These are phyloP conservation scores for Drosophila incognita DNA, from an alignment of 2,888 invertebrate species.

Conservation along the genomic window DNA sequence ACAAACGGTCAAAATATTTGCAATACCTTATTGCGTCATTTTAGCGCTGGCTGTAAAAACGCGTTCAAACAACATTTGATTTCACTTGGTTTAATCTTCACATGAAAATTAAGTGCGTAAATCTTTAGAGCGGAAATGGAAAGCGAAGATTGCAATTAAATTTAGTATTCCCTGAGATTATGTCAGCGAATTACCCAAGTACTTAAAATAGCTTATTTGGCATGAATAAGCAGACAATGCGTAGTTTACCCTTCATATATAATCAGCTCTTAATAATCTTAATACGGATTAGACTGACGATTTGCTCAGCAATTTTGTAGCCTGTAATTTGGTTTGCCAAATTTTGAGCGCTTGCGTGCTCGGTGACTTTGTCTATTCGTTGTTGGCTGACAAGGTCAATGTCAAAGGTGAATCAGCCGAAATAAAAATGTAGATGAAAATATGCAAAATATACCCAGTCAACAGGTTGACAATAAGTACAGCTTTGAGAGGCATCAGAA, in stretches of 20 bases:
- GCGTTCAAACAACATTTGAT: not conserved
- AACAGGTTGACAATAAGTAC: slow-evolving; percentile 8
- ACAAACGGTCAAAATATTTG: not conserved
- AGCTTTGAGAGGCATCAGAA: slow-evolving; percentile 6
- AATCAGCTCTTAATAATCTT: slow-evolving; percentile 1
- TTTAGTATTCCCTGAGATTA: slow-evolving; percentile 28
- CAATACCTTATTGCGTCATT: not conserved
- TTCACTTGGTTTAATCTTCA: not conserved
- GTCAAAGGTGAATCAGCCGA: slow-evolving; percentile 65
- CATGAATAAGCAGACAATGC: not conserved
- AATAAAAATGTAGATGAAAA: slow-evolving; percentile 7
- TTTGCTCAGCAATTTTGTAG: slow-evolving; percentile 22
- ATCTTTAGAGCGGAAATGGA: slow-evolving; percentile 24
- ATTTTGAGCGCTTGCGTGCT: slow-evolving; percentile 33
- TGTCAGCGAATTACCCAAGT: slow-evolving; percentile 10
- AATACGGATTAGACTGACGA: slow-evolving; percentile 3
- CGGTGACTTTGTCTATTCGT: slow-evolving; percentile 13
- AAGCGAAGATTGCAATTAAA: slow-evolving; percentile 40
- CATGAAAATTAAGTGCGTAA: slow-evolving; percentile 5
- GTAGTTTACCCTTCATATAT: slow-evolving; percentile 16
- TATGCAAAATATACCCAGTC: slow-evolving; percentile 7
- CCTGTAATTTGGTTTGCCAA: slow-evolving; percentile 29
- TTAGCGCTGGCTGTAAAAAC: not conserved
- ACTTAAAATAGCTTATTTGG: slow-evolving; percentile 23
- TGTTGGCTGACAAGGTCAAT: slow-evolving; percentile 70